phyloP scores from a whole-genome alignment of 2,888 invertebrate genomes.

The Volucella inflata region DNA sequence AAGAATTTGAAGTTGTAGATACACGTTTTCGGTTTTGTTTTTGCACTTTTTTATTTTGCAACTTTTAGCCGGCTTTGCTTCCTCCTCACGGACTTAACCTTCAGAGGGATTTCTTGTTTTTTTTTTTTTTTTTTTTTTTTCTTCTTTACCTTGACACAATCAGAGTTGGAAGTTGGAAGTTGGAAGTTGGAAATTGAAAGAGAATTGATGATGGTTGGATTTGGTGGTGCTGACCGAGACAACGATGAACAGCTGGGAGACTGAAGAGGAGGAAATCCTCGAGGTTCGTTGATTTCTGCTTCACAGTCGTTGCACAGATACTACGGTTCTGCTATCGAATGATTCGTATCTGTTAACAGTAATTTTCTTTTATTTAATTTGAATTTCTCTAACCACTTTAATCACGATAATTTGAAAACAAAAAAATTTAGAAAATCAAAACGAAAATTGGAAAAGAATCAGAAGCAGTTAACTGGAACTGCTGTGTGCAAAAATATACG shows the following conservation, averaged over 20 bases:
- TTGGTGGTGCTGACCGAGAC: conserved; percentile 2
- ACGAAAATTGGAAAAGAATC: too few species aligned
- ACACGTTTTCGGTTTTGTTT: conserved; percentile 43
- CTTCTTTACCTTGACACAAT: conserved; percentile 52
- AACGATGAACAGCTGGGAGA: background rate
- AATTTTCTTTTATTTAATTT: too few species aligned
- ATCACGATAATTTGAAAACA: background rate
- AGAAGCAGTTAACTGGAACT: background rate
- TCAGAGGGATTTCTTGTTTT: conserved; percentile 41
- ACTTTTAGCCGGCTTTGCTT: conserved; percentile 66
- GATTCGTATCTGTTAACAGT: too few species aligned
- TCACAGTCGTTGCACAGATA: too few species aligned
- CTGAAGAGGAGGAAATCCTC: background rate
- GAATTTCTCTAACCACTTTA: too few species aligned
- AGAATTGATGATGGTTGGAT: background rate
- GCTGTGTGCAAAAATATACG: conserved; percentile 4
- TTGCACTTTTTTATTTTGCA: conserved; percentile 22
- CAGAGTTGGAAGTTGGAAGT: conserved; percentile 17
- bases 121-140: conserved; percentile 34
- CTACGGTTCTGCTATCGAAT: too few species aligned
- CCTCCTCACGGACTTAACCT: conserved; percentile 63
- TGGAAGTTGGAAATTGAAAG: conserved; percentile 26
- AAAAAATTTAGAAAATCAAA: background rate
- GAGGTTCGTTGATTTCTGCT: too few species aligned
- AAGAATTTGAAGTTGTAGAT: conserved; percentile 39